Evolutionary conservation across 2,888 invertebrate genomes (phyloP), one percentile per base, ranked within the genome.

Genomic region (Pasiphila rectangulata): DNA sequence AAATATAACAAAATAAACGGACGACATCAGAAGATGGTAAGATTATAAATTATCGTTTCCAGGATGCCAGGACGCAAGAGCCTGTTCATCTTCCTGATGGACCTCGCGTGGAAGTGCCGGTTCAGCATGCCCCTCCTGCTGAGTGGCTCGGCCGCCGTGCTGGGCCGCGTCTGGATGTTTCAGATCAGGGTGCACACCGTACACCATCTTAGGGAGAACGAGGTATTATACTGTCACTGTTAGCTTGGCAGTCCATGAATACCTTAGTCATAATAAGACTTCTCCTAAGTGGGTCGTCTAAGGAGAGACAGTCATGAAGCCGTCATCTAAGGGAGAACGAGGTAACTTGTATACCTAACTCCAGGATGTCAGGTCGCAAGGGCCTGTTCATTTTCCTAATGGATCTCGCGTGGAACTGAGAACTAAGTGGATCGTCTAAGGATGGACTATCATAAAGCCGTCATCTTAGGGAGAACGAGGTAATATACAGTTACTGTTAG

Each of bases 361-460:
- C 40, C 47, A 52, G 43, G 12, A 85, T 84, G 84, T 66, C 71
- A 4, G 75, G 70, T 4, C 77, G 76, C 37, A 82, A 86, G 66
- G 77, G 82, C 48, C 72, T 89, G 54, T 89, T 89, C 73, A 75
- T 89, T 54, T 89, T 89, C 69, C 79, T 89, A 66, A 89, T 89
- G 88, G 79, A 79, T 6, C 67, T 89, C 59, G 89, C 89, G 40
- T 89, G 89, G 89, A 75, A 75, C 52, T 88, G 80, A 57, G 78
- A 89, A n/a, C 85, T 71, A 74, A 86, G 83, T 88, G 83, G 82
- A 89, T 67, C 89, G 89, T 67, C 85, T 89, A 19, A 57, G 87
- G 2, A 82, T 89, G 1, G 84, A 85, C 27, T n/a, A 88, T 86
- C 0, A 79, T 84, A 4, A n/a, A n/a, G n/a, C n/a, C 79, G 79